Evolutionary conservation across 2,113 vertebrate species (phyloP).

Genomic region (Grallaria varia): DNA sequence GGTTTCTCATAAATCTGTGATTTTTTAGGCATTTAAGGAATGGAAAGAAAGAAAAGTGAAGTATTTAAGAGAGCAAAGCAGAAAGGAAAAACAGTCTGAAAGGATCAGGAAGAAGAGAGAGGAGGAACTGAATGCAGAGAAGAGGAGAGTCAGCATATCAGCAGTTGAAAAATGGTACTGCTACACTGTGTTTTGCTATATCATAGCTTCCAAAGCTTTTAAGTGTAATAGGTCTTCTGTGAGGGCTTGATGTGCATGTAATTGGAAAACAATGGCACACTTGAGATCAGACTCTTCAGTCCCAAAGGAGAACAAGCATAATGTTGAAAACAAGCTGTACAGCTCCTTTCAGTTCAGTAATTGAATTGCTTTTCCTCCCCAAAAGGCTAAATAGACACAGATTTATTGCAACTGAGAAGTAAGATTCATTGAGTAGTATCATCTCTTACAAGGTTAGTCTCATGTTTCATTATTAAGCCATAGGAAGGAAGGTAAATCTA

Average conservation of each 20-base stretch:
- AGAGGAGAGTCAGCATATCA: constrained; percentile 74
- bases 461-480: not conserved
- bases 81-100: constrained; percentile 79
- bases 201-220: not conserved
- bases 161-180: constrained; percentile 87
- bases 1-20: not conserved
- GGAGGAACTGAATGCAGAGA: constrained; percentile 76
- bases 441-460: not conserved
- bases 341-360: not conserved
- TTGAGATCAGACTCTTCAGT: not conserved
- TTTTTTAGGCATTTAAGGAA: constrained; percentile 86
- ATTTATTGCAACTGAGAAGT: not conserved
- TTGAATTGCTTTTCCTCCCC: not conserved
- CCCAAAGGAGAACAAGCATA: not conserved
- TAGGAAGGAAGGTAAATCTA: not conserved
- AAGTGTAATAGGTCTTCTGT: not conserved
- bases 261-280: not conserved
- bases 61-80: constrained; percentile 77
- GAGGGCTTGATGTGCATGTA: not conserved
- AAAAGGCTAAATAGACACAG: not conserved
- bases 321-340: not conserved
- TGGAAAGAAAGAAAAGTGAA: constrained; percentile 86
- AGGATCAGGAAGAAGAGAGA: constrained; percentile 77
- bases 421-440: not conserved
- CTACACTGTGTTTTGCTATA: not conserved